Base-by-base conservation (phyloP, 2,797 vertebrate species). In the Pangasius macronema region DNA sequence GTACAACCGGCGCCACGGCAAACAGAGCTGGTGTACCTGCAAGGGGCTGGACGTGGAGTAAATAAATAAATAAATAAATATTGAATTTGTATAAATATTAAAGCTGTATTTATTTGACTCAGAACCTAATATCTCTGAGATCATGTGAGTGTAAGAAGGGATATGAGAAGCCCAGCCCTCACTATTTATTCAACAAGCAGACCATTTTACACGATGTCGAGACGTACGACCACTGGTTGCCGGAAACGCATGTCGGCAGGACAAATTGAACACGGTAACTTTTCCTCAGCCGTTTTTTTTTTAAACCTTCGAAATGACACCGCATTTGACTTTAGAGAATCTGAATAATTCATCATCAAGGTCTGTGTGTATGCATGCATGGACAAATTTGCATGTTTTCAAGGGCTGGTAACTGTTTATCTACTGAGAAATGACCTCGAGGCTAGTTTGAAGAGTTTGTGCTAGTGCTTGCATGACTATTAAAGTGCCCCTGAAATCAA, bases 381-480 rank as follows among this genome's bases (percentile, higher is more conserved):
- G 9, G n/a, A 30, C 42, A 68, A 70, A 73, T 73, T 42, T 70
- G 83, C 83, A 84, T 72, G 84, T 85, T 73, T 79, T 86, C 61
- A 80, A 86, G 61, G 73, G 2, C 65, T 61, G 46, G 80, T n/a
- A n/a, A 61, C 22, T 82, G 36, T 82, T 81, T 81, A 63, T 61
- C 36, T 42, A 82, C 13, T n/a, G 57, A 46, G 59, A 63, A 22
- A 51, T 72, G 63, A 57, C 42, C 61, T 70, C 30, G 51, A 39
- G 77, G 33, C 9, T 18, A 3, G 30, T 46, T 46, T 82, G 27
- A 72, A 67, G 16, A 67, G 81, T 67, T 49, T 46, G 7, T 46
- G 27, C 36, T n/a, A 20, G n/a, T 22, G 57, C n/a, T 33, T 55
- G 79, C 22, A 18, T 1, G 53, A 61, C 55, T 61, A 14, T 42